These are phyloP conservation scores for Cardiocondyla obscurior DNA, from an alignment of 1,140 invertebrate genomes.

Conservation along the genomic window DNA sequence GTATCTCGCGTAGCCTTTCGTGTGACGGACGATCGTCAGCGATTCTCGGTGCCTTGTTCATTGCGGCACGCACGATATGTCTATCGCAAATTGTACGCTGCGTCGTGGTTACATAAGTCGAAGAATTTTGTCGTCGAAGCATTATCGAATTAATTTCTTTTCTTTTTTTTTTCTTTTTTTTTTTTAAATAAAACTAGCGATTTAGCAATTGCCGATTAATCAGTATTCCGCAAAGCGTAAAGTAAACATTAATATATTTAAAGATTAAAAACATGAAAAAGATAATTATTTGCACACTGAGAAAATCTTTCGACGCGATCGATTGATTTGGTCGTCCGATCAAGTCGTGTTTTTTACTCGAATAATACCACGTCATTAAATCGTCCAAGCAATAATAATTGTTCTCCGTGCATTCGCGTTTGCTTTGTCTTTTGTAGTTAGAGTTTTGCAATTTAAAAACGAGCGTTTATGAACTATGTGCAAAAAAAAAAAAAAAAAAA, in stretches of 20 bases:
- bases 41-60: slow-evolving; percentile 1
- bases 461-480: no score
- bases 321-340: no score
- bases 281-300: no score
- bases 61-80: neutral
- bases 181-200: no score
- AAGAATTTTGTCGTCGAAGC: neutral
- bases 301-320: no score
- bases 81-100: neutral
- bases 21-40: neutral
- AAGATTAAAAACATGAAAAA: neutral
- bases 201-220: neutral
- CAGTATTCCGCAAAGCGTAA: slow-evolving; percentile 5
- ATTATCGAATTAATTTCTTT: neutral
- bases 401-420: no score
- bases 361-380: no score
- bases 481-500: neutral
- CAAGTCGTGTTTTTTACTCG: no score
- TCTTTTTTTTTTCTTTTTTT: no score
- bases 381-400: no score
- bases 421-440: neutral
- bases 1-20: neutral
- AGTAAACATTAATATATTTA: neutral
- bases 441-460: neutral
- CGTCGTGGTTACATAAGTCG: neutral